These are phyloP conservation scores for Trachops cirrhosus DNA, from an alignment of 2,797 vertebrate species.

Conservation along the genomic window DNA sequence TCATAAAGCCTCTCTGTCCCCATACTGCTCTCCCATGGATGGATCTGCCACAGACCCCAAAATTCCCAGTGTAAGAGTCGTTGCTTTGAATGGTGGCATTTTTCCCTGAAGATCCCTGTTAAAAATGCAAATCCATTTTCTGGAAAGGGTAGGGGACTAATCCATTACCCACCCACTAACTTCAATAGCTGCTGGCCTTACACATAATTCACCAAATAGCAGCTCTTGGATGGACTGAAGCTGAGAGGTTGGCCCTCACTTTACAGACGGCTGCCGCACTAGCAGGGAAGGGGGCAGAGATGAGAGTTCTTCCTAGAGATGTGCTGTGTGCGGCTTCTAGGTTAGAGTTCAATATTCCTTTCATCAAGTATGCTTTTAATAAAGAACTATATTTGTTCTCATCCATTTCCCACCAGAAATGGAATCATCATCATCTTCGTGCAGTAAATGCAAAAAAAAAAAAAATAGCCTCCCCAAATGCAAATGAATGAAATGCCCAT, in stretches of 20 bases:
- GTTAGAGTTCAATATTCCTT: not conserved
- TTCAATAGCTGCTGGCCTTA: not conserved
- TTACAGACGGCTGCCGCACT: not conserved
- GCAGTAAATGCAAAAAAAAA: not conserved
- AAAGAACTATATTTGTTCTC: not conserved
- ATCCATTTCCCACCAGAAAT: slow-evolving; percentile 11
- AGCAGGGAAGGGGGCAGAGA: not conserved
- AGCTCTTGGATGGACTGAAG: not conserved
- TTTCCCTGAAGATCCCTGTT: not conserved
- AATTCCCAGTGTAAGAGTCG: not conserved
- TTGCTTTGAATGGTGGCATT: not conserved
- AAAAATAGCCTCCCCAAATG: not conserved
- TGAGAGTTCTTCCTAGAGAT: not conserved
- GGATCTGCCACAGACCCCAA: not conserved
- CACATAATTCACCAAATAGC: not conserved
- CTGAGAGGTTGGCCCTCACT: not conserved
- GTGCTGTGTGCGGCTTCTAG: not conserved
- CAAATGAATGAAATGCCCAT: not conserved
- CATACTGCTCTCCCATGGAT: not conserved
- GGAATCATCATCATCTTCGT: not conserved
- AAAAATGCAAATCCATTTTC: slow-evolving; percentile 3
- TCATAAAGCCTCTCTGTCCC: not conserved
- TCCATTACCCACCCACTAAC: not conserved
- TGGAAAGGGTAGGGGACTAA: not conserved
- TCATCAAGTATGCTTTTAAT: not conserved